Evolutionary conservation across 92 coral and sea anemone genomes (phyloP), one percentile per base, ranked within the genome.

Genomic region (Zoanthus sansibaricus): DNA sequence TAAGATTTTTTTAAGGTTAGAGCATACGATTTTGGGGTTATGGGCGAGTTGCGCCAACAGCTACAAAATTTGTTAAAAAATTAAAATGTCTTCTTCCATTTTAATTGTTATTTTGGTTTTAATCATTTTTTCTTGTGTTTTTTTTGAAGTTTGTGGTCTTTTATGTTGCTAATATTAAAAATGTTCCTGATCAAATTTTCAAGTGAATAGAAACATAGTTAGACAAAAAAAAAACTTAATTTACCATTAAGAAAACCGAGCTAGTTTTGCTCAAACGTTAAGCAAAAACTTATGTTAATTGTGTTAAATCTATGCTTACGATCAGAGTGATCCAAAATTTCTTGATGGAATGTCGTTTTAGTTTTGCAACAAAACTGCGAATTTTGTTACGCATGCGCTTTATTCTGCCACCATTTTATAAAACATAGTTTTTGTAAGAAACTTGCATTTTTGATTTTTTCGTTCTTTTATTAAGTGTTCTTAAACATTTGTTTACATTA

Each of bases 321-420:
- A 6, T 69, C 31, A 9, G 12, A 4, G 25, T 1, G 9, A 0
- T 49, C 7, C 7, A 49, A 49, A 7, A 3, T 49, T 49, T 49
- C 55, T 49, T 49, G 12, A 49, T 5, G 10, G 67, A 59, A 14
- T 62, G 30, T 62, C 30, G 1, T 54, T 51, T 13, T 17, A 45
- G 21, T 30, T 80, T 46, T 16, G n/a, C 2, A 21, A 77, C 16
- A 42, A 30, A 20, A 16, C 1, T 11, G 3, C 42, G 1, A 66
- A 25, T 0, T 64, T 13, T 64, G 20, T 9, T 80, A 75, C 75
- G 85, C 85, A 80, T 80, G 85, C 85, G 75, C 33, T 33, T 42
- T 3, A 46, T 45, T 15, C 16, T 21, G 17, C 15, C 10, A 33
- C 17, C 6, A 20, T 78, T 37, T 67, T 46, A n/a, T 25, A 25